A percentile compares a stretch with the other conserved stretches of the same genome.
Evolutionary conservation across 2,797 vertebrate species (phyloP).

Genomic region (Cryptoblepharus egeriae): DNA sequence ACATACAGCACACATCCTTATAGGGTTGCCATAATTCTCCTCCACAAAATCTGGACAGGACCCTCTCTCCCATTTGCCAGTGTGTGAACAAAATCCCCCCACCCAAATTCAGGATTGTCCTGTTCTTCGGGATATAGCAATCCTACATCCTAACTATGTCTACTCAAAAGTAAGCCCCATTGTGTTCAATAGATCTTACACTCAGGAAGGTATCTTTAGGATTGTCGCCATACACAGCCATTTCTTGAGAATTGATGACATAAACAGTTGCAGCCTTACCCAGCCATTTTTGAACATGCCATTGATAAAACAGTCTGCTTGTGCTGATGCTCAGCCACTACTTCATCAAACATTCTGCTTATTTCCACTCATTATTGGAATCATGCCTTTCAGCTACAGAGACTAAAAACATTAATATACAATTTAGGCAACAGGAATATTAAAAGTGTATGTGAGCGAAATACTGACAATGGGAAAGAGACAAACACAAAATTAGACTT

Average conservation of each 20-base stretch:
- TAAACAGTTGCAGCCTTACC: slow-evolving; percentile 47
- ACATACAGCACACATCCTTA: no score
- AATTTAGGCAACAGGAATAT: slow-evolving; percentile 64
- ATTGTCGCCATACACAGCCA: no score
- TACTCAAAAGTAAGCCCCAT: no score
- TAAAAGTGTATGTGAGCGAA: slow-evolving; percentile 52
- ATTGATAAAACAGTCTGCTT: slow-evolving; percentile 63
- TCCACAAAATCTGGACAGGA: no score
- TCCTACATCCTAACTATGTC: no score
- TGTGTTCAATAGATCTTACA: no score
- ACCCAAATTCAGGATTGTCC: no score
- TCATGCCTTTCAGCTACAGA: slow-evolving; percentile 62
- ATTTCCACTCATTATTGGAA: slow-evolving; percentile 65
- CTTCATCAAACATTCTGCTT: slow-evolving; percentile 67
- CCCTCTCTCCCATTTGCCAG: no score
- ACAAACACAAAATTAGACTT: slow-evolving; percentile 42
- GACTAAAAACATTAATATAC: slow-evolving; percentile 55
- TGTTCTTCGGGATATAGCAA: no score
- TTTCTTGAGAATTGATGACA: slow-evolving; percentile 28
- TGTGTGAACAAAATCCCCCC: no score
- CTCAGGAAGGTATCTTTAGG: no score
- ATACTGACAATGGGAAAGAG: slow-evolving; percentile 50
- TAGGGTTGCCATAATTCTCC: no score
- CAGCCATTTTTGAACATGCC: slow-evolving; percentile 35
- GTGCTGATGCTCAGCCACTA: slow-evolving; percentile 53